Conservation (phyloP, 2,113 vertebrate species). For the Pelecanoides urinatrix region DNA sequence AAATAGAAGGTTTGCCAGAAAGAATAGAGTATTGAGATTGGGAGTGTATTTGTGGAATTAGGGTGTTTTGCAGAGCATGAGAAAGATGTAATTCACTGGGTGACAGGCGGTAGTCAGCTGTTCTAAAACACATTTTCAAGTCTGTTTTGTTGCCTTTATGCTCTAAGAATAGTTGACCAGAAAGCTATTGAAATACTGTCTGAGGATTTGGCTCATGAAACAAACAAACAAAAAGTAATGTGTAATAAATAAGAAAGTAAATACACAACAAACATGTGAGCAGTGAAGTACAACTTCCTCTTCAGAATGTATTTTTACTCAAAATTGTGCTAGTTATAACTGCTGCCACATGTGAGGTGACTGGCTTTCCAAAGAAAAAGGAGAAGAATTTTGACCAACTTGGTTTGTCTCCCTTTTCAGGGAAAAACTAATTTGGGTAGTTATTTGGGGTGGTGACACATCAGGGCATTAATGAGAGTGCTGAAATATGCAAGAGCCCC, state of each 20-base stretch:
- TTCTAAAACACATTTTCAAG: not conserved
- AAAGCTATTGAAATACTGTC: not conserved
- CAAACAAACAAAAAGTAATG: not conserved
- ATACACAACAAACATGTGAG: not conserved
- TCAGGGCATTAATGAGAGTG: not conserved
- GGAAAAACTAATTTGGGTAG: not conserved
- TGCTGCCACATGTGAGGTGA: not conserved
- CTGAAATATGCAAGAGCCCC: not conserved
- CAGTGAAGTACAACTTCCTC: not conserved
- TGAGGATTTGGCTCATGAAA: not conserved
- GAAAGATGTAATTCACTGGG: not conserved
- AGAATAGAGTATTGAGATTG: not conserved
- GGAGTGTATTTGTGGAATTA: constrained; percentile 1
- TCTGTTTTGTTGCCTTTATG: constrained; percentile 2
- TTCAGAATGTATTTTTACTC: not conserved
- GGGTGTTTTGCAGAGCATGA: not conserved
- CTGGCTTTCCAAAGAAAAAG: not conserved
- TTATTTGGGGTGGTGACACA: not conserved
- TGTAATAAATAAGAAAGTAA: not conserved
- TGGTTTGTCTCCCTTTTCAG: not conserved
- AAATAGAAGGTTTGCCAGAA: constrained; percentile 18
- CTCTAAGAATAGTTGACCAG: not conserved
- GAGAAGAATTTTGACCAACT: not conserved
- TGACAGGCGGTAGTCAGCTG: not conserved
- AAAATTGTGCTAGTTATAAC: not conserved